These are phyloP conservation scores for Stenotaenia linearis DNA, from an alignment of 2,888 invertebrate species.

Conservation along the genomic window DNA sequence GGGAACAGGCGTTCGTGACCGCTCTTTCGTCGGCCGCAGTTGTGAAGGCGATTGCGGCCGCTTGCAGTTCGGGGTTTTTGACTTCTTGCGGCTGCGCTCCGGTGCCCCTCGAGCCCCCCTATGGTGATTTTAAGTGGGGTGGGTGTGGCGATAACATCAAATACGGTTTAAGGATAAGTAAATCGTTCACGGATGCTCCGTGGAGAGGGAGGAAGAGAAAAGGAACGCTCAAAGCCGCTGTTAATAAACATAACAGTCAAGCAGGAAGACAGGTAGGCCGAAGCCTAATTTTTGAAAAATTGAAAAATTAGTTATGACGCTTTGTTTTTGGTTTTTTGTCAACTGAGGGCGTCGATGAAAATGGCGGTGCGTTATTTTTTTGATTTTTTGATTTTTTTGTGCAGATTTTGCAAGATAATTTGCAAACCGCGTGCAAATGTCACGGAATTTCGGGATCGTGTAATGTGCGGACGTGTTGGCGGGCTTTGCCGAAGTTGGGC, in stretches of 20 bases:
- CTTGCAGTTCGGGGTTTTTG: conserved; percentile 68
- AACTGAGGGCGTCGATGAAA: too few relatives aligned
- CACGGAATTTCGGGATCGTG: conserved; percentile 80
- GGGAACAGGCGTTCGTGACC: conserved; percentile 79
- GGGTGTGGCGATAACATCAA: conserved; percentile 77
- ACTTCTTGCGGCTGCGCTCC: conserved; percentile 73
- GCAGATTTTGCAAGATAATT: conserved; percentile 51
- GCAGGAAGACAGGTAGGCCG: conserved; percentile 65
- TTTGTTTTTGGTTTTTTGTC: too few relatives aligned
- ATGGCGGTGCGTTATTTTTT: too few relatives aligned
- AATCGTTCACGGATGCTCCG: conserved; percentile 61
- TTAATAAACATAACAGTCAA: conserved; percentile 71
- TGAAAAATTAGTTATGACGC: too few relatives aligned
- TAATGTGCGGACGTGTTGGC: conserved; percentile 75
- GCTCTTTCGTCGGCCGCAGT: conserved; percentile 74
- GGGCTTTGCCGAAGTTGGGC: conserved; percentile 57
- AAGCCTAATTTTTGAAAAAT: background rate
- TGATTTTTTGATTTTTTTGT: background rate
- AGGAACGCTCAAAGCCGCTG: conserved; percentile 51
- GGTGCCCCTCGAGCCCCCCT: conserved; percentile 63
- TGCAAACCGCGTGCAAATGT: conserved; percentile 67
- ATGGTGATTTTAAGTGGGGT: conserved; percentile 74
- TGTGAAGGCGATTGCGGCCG: conserved; percentile 68
- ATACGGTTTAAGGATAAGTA: conserved; percentile 66
- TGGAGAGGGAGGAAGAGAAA: conserved; percentile 38